Evolutionary conservation across 2,797 vertebrate species (phyloP).

Genomic region (Hapalemur alaotrensis): DNA sequence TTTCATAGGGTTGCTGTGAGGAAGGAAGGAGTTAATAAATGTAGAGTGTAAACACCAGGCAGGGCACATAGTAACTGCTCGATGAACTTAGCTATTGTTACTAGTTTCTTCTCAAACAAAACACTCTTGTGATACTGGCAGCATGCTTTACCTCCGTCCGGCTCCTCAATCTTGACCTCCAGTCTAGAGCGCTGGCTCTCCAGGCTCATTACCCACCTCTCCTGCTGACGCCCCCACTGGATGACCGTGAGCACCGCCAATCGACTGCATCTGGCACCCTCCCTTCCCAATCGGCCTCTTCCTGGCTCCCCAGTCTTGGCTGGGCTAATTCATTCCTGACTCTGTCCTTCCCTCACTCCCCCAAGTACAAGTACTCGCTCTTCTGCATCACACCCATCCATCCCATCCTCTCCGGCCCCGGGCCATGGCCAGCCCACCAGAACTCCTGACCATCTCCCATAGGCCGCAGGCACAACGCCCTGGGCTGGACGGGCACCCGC

Average conservation of each 20-base stretch:
- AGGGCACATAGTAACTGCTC: background rate
- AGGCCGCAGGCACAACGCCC: background rate
- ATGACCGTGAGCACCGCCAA: background rate
- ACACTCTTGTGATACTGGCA: background rate
- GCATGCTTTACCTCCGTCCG: background rate
- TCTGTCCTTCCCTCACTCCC: background rate
- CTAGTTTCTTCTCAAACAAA: background rate
- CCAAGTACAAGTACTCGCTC: background rate
- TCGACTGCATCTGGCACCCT: rapidly evolving
- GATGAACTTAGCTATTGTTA: background rate
- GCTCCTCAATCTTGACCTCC: background rate
- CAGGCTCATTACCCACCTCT: background rate
- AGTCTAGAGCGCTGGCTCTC: background rate
- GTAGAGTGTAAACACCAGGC: background rate
- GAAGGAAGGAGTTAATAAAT: background rate
- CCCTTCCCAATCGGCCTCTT: background rate
- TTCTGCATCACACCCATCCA: background rate
- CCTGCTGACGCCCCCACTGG: background rate
- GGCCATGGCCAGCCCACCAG: background rate
- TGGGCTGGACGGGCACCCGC: background rate
- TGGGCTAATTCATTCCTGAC: background rate
- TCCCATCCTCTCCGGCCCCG: background rate
- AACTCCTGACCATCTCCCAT: background rate
- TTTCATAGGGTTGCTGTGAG: background rate
- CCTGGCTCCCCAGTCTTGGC: background rate